A percentile compares a stretch with the other conserved stretches of the same genome.
phyloP scores from a whole-genome alignment of 2,797 vertebrate species.

The Ctenosaura bakeri region DNA sequence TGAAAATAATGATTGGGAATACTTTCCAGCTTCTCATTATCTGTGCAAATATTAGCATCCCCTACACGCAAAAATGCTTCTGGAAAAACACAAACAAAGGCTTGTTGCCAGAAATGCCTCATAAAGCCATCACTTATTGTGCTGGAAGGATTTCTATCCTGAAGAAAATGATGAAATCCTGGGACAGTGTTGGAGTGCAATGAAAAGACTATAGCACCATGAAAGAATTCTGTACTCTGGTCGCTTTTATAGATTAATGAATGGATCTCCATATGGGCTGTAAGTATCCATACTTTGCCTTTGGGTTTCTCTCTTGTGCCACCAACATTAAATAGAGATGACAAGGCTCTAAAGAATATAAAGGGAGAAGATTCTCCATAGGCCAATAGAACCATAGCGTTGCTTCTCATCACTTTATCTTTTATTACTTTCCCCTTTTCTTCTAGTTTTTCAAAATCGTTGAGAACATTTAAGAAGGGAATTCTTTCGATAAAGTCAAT shows the following conservation, averaged over 20 bases:
- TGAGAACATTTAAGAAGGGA: background rate
- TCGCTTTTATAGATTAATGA: no score
- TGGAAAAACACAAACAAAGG: background rate
- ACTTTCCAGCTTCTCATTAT: slow-evolving; percentile 4
- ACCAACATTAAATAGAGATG: background rate
- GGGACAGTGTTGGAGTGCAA: background rate
- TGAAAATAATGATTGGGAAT: background rate
- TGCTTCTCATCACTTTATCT: background rate
- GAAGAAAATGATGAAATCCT: background rate
- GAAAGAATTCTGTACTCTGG: background rate
- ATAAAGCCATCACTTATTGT: slow-evolving; percentile 3
- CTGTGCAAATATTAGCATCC: background rate
- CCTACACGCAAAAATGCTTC: no score
- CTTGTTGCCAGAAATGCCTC: slow-evolving; percentile 1
- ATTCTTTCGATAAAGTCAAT: slow-evolving; percentile 2
- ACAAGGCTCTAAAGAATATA: background rate
- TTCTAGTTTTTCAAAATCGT: background rate
- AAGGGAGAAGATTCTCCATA: background rate
- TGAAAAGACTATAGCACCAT: background rate
- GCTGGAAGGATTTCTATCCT: background rate
- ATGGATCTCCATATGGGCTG: slow-evolving; percentile 1
- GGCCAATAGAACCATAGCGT: background rate
- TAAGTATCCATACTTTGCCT: slow-evolving; percentile 16
- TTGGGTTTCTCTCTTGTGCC: background rate
- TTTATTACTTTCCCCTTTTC: background rate